These are phyloP conservation scores for Cirrhinus molitorella DNA, from an alignment of 2,797 vertebrate genomes.

Conservation along the genomic window DNA sequence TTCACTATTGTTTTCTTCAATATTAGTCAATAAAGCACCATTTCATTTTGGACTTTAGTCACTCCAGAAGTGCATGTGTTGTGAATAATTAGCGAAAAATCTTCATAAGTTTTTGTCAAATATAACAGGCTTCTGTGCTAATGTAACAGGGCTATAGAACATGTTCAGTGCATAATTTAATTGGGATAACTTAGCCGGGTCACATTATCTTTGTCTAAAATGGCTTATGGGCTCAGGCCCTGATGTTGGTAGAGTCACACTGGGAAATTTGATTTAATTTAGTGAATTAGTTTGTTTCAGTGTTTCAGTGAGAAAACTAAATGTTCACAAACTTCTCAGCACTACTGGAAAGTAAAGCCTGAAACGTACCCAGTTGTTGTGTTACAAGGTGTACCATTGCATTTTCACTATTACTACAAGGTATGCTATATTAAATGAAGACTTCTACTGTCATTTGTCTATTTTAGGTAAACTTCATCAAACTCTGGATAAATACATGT, in stretches of 20 bases:
- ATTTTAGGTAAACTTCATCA: too few species aligned
- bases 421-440: too few species aligned
- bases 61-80: not conserved
- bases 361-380: not conserved
- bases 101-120: not conserved
- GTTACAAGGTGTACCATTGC: too few species aligned
- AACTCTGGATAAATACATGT: too few species aligned
- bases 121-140: not conserved
- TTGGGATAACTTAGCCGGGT: not conserved
- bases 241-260: conserved; percentile 4
- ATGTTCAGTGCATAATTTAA: not conserved
- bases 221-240: not conserved
- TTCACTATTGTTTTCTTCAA: not conserved
- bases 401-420: too few species aligned
- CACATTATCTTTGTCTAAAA: not conserved
- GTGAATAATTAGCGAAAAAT: not conserved
- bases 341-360: too few species aligned
- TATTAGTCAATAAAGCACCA: not conserved
- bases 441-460: too few species aligned
- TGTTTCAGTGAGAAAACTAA: not conserved
- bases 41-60: not conserved
- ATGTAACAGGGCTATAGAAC: not conserved
- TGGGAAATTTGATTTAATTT: not conserved
- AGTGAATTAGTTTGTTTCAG: not conserved
- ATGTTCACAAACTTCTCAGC: not conserved